Conservation (phyloP, 2,888 invertebrate genomes). For the Cerastis leucographa region DNA sequence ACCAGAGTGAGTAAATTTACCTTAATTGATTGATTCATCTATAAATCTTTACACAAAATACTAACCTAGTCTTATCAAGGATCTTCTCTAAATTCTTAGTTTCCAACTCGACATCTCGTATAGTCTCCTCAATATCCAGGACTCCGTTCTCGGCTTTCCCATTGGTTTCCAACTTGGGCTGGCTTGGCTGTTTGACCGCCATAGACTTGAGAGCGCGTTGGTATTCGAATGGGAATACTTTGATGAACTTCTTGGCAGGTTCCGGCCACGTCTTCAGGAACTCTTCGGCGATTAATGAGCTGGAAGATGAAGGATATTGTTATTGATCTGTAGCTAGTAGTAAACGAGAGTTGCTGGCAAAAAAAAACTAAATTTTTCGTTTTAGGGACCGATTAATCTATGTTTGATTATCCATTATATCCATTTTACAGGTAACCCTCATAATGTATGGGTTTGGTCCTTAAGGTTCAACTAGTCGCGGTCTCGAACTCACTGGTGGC, state of each 20-base stretch:
- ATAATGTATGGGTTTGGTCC: no score
- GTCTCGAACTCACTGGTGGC: no score
- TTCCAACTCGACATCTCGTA: constrained; percentile 94
- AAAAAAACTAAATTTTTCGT: no score
- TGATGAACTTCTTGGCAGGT: constrained; percentile 95
- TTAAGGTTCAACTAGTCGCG: no score
- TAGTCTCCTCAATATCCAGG: constrained; percentile 97
- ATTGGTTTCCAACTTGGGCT: constrained; percentile 76
- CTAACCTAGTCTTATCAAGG: constrained; percentile 94
- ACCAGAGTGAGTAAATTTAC: no score
- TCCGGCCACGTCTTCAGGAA: constrained; percentile 95
- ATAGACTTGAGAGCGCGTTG: constrained; percentile 96
- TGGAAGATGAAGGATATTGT: constrained; percentile 56
- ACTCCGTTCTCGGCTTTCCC: constrained; percentile 83
- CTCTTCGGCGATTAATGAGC: constrained; percentile 94
- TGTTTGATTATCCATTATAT: no score
- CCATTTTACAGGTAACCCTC: no score
- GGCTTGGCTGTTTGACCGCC: constrained; percentile 70
- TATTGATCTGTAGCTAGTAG: no score
- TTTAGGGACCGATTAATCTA: no score
- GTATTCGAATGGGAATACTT: constrained; percentile 99
- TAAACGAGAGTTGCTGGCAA: no score
- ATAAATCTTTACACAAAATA: background rate
- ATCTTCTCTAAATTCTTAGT: constrained; percentile 95
- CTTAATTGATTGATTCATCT: background rate